These are phyloP conservation scores for Spisula solida DNA, from an alignment of 2,888 invertebrate genomes.

Conservation along the genomic window DNA sequence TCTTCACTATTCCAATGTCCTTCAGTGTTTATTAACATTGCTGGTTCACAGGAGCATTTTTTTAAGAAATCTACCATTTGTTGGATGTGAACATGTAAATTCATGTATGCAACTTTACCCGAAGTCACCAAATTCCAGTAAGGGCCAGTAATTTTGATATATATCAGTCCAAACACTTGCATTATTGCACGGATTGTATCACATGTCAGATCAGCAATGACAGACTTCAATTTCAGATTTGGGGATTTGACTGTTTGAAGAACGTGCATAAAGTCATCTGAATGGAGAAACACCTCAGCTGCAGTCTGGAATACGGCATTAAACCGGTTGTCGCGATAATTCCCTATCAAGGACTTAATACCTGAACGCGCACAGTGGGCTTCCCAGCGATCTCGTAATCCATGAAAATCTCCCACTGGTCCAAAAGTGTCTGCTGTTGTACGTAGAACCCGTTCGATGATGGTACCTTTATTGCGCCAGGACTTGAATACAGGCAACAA, in stretches of 20 bases:
- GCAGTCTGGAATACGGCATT: background rate
- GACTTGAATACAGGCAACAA: slow-evolving; percentile 35
- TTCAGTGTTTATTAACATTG: background rate
- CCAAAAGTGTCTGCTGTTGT: slow-evolving; percentile 47
- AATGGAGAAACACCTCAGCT: slow-evolving; percentile 45
- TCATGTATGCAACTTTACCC: background rate
- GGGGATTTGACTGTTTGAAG: slow-evolving; percentile 27
- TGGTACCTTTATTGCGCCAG: slow-evolving; percentile 40
- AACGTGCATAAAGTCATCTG: slow-evolving; percentile 48
- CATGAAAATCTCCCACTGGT: slow-evolving; percentile 40
- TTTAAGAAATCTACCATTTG: background rate
- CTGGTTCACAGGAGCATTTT: slow-evolving; percentile 6
- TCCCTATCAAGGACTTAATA: slow-evolving; percentile 24
- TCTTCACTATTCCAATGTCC: slow-evolving; percentile 1
- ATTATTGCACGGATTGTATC: slow-evolving; percentile 32
- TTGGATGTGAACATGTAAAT: background rate
- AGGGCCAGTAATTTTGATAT: slow-evolving; percentile 3
- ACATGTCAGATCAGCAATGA: slow-evolving; percentile 46
- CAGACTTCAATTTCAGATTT: slow-evolving; percentile 52
- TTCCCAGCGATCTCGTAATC: slow-evolving; percentile 53
- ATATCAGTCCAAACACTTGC: slow-evolving; percentile 48
- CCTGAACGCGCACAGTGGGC: slow-evolving; percentile 30
- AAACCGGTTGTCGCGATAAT: slow-evolving; percentile 28
- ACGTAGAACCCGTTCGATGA: slow-evolving; percentile 35
- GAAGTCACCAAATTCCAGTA: background rate